Percentiles rank a stretch among this genome's conserved stretches.
These are phyloP conservation scores for Paraplagusia blochii DNA, from an alignment of 2,113 vertebrate genomes.

Conservation along the genomic window DNA sequence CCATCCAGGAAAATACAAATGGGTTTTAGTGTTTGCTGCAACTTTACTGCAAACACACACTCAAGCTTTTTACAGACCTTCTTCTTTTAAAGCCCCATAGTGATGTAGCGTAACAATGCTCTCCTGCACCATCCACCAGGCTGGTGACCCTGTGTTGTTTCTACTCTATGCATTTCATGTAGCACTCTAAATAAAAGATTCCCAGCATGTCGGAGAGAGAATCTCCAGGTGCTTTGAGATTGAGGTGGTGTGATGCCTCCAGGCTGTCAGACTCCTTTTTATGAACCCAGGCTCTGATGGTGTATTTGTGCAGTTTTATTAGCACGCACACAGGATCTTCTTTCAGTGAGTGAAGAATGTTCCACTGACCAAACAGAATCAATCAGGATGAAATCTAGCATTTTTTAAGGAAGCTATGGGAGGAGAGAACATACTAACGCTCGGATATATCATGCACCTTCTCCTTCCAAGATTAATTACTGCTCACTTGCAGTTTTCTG, in stretches of 20 bases:
- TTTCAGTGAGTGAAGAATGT: conserved; percentile 42
- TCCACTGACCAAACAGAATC: conserved; percentile 53
- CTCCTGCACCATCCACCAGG: conserved; percentile 15
- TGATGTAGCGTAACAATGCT: background rate
- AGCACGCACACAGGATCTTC: conserved; percentile 20
- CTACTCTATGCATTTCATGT: conserved; percentile 1
- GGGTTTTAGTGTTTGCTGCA: conserved; percentile 32
- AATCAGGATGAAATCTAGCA: conserved; percentile 23
- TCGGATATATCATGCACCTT: conserved; percentile 32
- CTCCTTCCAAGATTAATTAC: conserved; percentile 61
- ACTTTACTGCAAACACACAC: conserved; percentile 24
- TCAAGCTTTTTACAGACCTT: conserved; percentile 24
- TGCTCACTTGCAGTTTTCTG: conserved; percentile 39
- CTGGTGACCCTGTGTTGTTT: conserved; percentile 28
- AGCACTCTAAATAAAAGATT: conserved; percentile 27
- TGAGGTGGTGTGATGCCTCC: conserved; percentile 40
- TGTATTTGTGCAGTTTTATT: conserved; percentile 47
- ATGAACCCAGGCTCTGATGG: conserved; percentile 26
- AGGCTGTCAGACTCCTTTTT: conserved; percentile 31
- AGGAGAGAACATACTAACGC: conserved; percentile 24
- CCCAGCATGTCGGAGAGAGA: conserved; percentile 10
- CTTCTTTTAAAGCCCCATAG: background rate
- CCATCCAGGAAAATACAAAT: conserved; percentile 60
- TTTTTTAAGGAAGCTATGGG: conserved; percentile 26
- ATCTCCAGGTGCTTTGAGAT: conserved; percentile 16